These are phyloP conservation scores for Amblyjoppa fuscipennis DNA, from an alignment of 2,888 invertebrate genomes.

Conservation along the genomic window DNA sequence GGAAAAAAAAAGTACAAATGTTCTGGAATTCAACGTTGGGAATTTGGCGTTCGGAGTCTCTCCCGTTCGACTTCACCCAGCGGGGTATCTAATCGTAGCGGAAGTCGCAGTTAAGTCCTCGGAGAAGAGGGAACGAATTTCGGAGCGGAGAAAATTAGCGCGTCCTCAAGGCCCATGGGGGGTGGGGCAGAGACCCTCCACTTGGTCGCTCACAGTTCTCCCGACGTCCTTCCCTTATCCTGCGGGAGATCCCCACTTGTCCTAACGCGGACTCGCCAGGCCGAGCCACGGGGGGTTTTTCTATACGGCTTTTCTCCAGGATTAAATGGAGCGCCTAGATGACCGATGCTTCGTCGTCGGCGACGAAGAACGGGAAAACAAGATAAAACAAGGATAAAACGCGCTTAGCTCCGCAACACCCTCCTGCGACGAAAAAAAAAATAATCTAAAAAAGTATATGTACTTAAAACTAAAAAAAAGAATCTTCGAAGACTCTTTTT, in stretches of 20 bases:
- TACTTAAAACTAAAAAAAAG: neutral
- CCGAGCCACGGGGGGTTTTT: slow-evolving; percentile 54
- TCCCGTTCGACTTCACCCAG: slow-evolving; percentile 26
- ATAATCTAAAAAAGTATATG: neutral
- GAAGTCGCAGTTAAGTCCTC: slow-evolving; percentile 71
- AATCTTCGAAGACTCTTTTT: neutral
- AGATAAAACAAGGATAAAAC: slow-evolving; percentile 84
- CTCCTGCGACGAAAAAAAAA: neutral
- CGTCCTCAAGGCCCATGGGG: slow-evolving; percentile 72
- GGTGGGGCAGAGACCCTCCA: slow-evolving; percentile 54
- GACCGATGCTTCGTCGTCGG: slow-evolving; percentile 80
- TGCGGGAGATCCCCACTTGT: slow-evolving; percentile 80
- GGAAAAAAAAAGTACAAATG: slow-evolving; percentile 26
- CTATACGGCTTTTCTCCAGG: slow-evolving; percentile 79
- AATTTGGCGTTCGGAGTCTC: slow-evolving; percentile 64
- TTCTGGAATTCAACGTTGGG: slow-evolving; percentile 56
- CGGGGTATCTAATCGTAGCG: slow-evolving; percentile 71
- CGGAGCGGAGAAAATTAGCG: slow-evolving; percentile 81
- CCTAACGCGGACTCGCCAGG: slow-evolving; percentile 53
- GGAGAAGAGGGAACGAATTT: slow-evolving; percentile 58
- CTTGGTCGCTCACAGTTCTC: slow-evolving; percentile 37
- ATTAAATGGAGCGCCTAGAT: slow-evolving; percentile 85
- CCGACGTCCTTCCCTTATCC: slow-evolving; percentile 76
- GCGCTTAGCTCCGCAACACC: slow-evolving; percentile 68
- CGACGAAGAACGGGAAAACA: slow-evolving; percentile 76